phyloP scores from a whole-genome alignment of 2,888 invertebrate species.

The Teleiodes luculella region DNA sequence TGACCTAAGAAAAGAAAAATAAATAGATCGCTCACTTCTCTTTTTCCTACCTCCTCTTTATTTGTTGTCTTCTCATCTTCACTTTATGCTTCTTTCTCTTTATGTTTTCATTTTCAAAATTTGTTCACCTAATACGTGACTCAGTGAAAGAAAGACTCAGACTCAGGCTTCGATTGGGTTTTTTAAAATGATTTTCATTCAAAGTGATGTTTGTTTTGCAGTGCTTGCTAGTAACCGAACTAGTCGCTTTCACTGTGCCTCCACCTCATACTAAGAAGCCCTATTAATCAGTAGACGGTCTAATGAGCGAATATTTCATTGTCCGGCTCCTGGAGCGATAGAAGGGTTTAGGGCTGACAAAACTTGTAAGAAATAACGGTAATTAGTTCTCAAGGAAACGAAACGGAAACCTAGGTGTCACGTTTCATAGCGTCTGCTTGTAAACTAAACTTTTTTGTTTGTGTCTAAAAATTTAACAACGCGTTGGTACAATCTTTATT shows the following conservation, averaged over 20 bases:
- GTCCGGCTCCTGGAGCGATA: constrained; percentile 67
- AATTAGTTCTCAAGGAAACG: background rate
- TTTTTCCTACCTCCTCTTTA: too few species aligned
- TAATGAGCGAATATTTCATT: constrained; percentile 78
- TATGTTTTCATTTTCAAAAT: too few species aligned
- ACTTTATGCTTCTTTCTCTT: too few species aligned
- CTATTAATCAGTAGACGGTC: constrained; percentile 74
- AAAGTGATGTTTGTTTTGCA: too few species aligned
- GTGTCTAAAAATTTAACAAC: background rate
- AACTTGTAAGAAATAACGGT: constrained; percentile 20
- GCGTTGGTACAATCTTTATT: too few species aligned
- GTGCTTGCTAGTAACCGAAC: background rate
- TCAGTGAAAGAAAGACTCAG: too few species aligned
- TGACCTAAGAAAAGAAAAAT: too few species aligned
- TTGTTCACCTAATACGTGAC: too few species aligned
- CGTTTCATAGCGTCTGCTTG: background rate
- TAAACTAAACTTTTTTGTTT: background rate
- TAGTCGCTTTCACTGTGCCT: constrained; percentile 35
- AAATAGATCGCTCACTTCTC: too few species aligned
- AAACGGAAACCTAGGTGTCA: constrained; percentile 1
- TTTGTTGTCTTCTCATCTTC: too few species aligned
- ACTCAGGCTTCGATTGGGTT: too few species aligned
- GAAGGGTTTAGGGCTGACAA: constrained; percentile 64
- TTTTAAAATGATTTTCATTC: too few species aligned
- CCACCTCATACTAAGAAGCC: constrained; percentile 56